Base-by-base conservation (phyloP, 2,888 invertebrate genomes). In the Agrotis ipsilon region DNA sequence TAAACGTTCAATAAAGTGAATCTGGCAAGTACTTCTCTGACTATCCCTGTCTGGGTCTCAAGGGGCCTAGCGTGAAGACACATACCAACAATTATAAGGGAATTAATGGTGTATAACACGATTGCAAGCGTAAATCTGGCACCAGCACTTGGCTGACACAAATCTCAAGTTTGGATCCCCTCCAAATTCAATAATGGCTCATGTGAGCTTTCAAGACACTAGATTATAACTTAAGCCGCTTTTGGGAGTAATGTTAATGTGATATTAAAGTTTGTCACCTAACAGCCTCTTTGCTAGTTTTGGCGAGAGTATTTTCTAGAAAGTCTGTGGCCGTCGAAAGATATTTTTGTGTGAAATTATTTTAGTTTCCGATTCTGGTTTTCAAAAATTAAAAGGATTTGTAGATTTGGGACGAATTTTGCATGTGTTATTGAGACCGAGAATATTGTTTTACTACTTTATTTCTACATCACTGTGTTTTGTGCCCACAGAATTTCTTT, bases 101-200 rank as follows among this genome's bases (percentile, higher is more conserved):
- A 85, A 85, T 85, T 84, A 86, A 87, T 87, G 82, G 83, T 75
- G 77, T 83, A 86, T 81, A 86, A 84, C 86, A 82, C 74, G 78
- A 87, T 87, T 86, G 82, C 62, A 76, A 88, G 87, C 91, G 91
- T 93, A 94, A 93, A 94, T 94, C 90, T 91, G 87, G 86, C 86
- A 86, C 86, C 86, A 89, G 88, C 90, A 93, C 91, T 94, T 92
- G 93, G 93, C 93, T 90, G 91, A 91, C 92, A 90, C 90, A 88
- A 88, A 87, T 89, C 84, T 85, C 82, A 77, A 86, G 84, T 80
- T 92, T 94, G 94, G 94, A 90, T 69, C 71, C 79, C 67, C 76
- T 93, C 94, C 94, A 94, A 93, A 91, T 92, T 91, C 92, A 92
- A 93, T 94, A 92, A 93, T 92, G 89, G 90, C 86, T 88, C 87